Percentiles rank a stretch among this genome's conserved stretches.
Conservation (phyloP, 1,140 invertebrate species). For the Chironomus striatipennis region DNA sequence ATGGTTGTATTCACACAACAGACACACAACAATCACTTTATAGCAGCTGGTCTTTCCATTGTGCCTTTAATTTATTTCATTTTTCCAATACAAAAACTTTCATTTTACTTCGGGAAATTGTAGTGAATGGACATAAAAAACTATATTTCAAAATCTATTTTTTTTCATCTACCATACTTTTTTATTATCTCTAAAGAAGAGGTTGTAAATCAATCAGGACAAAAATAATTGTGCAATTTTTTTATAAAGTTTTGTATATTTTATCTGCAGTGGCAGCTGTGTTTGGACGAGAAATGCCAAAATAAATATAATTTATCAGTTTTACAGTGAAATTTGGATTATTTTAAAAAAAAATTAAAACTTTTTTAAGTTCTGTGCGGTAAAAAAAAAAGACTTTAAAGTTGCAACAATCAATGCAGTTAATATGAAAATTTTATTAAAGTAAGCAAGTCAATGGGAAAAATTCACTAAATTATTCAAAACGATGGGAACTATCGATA, state of each 20-base stretch:
- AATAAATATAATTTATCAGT: background rate
- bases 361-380: background rate
- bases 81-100: background rate
- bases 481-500: background rate
- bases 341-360: background rate
- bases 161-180: background rate
- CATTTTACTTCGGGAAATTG: background rate
- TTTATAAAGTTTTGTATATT: background rate
- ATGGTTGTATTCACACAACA: background rate
- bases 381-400: background rate
- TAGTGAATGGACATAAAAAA: conserved; percentile 2
- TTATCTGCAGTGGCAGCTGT: background rate
- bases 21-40: background rate
- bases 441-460: background rate
- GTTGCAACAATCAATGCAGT: background rate
- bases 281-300: background rate
- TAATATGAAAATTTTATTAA: background rate
- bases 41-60: background rate
- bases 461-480: background rate
- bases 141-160: background rate
- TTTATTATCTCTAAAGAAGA: background rate
- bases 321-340: background rate
- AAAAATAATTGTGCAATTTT: background rate
- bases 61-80: conserved; percentile 1
- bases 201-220: background rate